phyloP scores from a whole-genome alignment of 2,797 vertebrate species.

The Protonibea diacanthus region DNA sequence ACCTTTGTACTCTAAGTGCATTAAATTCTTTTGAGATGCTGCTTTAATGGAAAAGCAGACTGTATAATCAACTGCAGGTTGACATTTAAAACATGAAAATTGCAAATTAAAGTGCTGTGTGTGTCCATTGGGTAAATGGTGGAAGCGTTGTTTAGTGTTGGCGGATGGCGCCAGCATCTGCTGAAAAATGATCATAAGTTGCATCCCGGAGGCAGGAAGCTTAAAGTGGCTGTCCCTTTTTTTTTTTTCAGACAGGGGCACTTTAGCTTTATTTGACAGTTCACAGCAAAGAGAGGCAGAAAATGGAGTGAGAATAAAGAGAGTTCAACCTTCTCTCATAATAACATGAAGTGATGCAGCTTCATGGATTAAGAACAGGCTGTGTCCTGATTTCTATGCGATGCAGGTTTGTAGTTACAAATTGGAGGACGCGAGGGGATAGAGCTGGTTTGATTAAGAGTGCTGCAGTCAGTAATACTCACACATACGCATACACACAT shows the following conservation, averaged over 20 bases:
- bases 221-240: conserved; percentile 37
- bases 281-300: conserved; percentile 17
- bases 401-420: conserved; percentile 62
- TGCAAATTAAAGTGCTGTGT: conserved; percentile 53
- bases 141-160: conserved; percentile 19
- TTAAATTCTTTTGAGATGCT: conserved; percentile 61
- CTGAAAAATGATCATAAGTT: conserved; percentile 41
- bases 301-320: conserved; percentile 20
- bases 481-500: conserved; percentile 27
- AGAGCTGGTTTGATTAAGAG: conserved; percentile 68
- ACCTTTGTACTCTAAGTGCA: conserved; percentile 68
- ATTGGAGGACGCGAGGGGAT: conserved; percentile 53
- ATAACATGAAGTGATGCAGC: conserved; percentile 42
- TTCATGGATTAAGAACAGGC: conserved; percentile 37
- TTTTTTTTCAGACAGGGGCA: conserved; percentile 8
- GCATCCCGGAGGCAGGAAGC: conserved; percentile 26
- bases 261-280: conserved; percentile 52
- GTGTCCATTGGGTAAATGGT: conserved; percentile 48
- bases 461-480: conserved; percentile 50
- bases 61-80: conserved; percentile 69
- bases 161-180: conserved; percentile 19
- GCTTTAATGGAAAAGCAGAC: conserved; percentile 61
- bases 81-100: conserved; percentile 75
- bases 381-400: conserved; percentile 56
- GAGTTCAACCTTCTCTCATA: conserved; percentile 25